phyloP scores from a whole-genome alignment of 1,140 invertebrate species.

The Calosoma granatense region DNA sequence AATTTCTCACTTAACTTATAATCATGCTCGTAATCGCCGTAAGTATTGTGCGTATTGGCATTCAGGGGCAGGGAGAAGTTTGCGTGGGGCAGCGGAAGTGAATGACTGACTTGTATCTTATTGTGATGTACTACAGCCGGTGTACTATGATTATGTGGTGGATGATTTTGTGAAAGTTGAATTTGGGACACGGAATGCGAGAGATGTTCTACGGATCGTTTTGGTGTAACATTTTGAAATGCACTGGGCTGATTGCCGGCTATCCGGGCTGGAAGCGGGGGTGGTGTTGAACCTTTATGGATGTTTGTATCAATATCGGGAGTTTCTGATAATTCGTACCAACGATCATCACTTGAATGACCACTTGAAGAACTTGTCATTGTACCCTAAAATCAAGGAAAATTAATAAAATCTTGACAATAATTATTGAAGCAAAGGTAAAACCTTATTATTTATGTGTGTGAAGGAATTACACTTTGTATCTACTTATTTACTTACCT shows the following conservation, averaged over 20 bases:
- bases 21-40: conserved; percentile 18
- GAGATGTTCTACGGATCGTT: conserved; percentile 17
- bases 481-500: conserved; percentile 30
- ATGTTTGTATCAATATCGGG: conserved; percentile 21
- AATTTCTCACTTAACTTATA: conserved; percentile 35
- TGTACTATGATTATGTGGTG: conserved; percentile 28
- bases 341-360: conserved; percentile 56
- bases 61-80: conserved; percentile 33
- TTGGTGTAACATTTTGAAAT: conserved; percentile 22
- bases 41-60: conserved; percentile 20
- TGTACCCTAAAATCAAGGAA: conserved; percentile 35
- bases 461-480: neutral
- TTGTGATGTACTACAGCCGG: conserved; percentile 27
- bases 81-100: conserved; percentile 33
- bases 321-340: conserved; percentile 38
- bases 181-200: neutral
- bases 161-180: conserved; percentile 3
- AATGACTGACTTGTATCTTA: conserved; percentile 35
- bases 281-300: conserved; percentile 19
- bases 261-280: conserved; percentile 13
- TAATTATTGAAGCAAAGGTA: too few relatives aligned
- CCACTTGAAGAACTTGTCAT: conserved; percentile 53
- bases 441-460: neutral
- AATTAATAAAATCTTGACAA: too few relatives aligned
- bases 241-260: conserved; percentile 22